Evolutionary conservation across 2,888 invertebrate species (phyloP).

Genomic region (Tetrapedia diversipes): DNA sequence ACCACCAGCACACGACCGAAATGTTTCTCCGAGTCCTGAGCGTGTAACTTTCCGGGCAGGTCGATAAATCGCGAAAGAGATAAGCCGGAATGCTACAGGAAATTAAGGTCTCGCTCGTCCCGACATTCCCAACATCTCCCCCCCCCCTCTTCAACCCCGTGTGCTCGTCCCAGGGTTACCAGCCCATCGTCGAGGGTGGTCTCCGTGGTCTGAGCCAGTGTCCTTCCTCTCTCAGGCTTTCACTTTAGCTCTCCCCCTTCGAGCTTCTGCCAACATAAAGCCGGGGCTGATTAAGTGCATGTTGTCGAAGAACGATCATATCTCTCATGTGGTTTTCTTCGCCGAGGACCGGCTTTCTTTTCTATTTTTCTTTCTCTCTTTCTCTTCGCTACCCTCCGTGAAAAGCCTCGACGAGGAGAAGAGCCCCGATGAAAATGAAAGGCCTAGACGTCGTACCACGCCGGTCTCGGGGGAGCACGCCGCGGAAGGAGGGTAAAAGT

Average conservation of each 20-base stretch:
- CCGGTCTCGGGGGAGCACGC: conserved; percentile 31
- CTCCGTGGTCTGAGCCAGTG: conserved; percentile 53
- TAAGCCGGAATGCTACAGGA: conserved; percentile 72
- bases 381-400: not conserved
- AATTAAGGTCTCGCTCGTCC: conserved; percentile 72
- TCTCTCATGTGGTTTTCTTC: conserved; percentile 57
- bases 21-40: conserved; percentile 44
- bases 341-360: conserved; percentile 24
- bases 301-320: conserved; percentile 68
- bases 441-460: conserved; percentile 37
- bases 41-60: conserved; percentile 59
- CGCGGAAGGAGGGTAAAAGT: conserved; percentile 41
- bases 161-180: no score
- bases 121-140: conserved; percentile 34
- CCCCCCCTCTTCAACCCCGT: no score
- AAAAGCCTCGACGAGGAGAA: conserved; percentile 34
- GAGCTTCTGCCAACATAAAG: conserved; percentile 47
- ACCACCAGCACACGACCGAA: conserved; percentile 24
- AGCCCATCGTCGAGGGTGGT: no score
- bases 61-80: conserved; percentile 73
- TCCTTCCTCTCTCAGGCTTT: conserved; percentile 57
- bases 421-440: conserved; percentile 52
- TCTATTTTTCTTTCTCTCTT: not conserved
- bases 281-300: conserved; percentile 63
- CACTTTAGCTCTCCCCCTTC: conserved; percentile 52